These are phyloP conservation scores for Drosophila tristis DNA, from an alignment of 1,140 invertebrate genomes.

Conservation along the genomic window DNA sequence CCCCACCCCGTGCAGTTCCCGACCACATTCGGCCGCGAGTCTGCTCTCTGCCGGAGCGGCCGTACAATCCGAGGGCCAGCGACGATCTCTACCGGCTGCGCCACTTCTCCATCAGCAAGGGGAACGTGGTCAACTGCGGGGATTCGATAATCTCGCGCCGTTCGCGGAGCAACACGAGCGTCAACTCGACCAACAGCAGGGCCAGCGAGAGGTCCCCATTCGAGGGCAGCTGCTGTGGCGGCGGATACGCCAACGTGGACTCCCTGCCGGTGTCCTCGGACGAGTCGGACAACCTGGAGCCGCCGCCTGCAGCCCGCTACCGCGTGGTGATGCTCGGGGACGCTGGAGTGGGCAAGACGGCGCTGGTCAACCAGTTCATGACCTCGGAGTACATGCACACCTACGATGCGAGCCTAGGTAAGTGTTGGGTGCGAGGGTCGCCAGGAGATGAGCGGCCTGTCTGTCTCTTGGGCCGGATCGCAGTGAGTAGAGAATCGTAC, in stretches of 20 bases:
- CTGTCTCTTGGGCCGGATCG: conserved; percentile 20
- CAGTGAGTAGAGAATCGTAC: conserved; percentile 57
- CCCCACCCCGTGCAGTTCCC: conserved; percentile 86
- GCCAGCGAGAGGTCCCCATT: conserved; percentile 92
- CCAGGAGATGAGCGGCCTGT: background rate
- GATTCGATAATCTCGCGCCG: conserved; percentile 93
- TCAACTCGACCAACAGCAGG: conserved; percentile 91
- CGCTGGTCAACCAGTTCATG: conserved; percentile 95
- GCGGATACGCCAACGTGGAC: conserved; percentile 89
- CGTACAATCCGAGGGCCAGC: conserved; percentile 91
- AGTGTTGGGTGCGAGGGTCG: conserved; percentile 67
- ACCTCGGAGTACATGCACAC: conserved; percentile 97
- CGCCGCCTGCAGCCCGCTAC: conserved; percentile 84
- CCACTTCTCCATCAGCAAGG: conserved; percentile 95
- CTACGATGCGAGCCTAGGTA: conserved; percentile 94
- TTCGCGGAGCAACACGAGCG: conserved; percentile 92
- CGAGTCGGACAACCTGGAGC: conserved; percentile 85
- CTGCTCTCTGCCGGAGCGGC: conserved; percentile 92
- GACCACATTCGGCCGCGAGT: conserved; percentile 92
- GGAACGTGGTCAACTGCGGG: conserved; percentile 93
- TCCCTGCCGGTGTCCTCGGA: conserved; percentile 86
- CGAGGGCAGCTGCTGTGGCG: conserved; percentile 93
- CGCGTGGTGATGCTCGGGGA: conserved; percentile 93
- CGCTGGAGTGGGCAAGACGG: conserved; percentile 94
- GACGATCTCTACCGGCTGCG: conserved; percentile 94